Conservation (phyloP, 2,888 invertebrate genomes). For the Exephanes ischioxanthus region DNA sequence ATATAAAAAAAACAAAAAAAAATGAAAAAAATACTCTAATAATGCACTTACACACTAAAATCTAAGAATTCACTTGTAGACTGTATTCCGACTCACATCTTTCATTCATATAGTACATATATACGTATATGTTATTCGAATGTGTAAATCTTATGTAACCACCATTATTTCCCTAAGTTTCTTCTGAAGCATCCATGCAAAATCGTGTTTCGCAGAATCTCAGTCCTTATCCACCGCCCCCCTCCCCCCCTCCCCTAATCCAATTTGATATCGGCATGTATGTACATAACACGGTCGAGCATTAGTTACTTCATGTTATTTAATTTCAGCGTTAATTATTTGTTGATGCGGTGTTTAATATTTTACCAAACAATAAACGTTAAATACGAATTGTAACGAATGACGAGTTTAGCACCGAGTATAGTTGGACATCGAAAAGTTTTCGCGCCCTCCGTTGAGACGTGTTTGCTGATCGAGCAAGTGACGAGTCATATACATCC, state of each 20-base stretch:
- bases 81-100: conserved; percentile 63
- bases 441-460: neutral
- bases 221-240: neutral
- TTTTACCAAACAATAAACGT: neutral
- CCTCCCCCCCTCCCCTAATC: neutral
- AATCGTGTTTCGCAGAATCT: conserved; percentile 11
- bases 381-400: neutral
- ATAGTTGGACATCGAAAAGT: neutral
- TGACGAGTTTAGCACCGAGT: neutral
- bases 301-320: neutral
- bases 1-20: neutral
- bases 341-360: neutral
- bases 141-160: conserved; percentile 27
- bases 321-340: neutral
- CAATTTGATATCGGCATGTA: neutral
- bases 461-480: neutral
- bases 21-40: conserved; percentile 55
- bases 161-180: neutral
- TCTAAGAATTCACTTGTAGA: conserved; percentile 57
- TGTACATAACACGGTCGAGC: conserved; percentile 6
- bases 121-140: conserved; percentile 52
- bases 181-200: neutral
- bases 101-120: conserved; percentile 63
- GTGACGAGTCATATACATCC: no score
- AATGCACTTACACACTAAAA: conserved; percentile 64